phyloP scores from a whole-genome alignment of 2,888 invertebrate genomes.

The Archips xylosteana region DNA sequence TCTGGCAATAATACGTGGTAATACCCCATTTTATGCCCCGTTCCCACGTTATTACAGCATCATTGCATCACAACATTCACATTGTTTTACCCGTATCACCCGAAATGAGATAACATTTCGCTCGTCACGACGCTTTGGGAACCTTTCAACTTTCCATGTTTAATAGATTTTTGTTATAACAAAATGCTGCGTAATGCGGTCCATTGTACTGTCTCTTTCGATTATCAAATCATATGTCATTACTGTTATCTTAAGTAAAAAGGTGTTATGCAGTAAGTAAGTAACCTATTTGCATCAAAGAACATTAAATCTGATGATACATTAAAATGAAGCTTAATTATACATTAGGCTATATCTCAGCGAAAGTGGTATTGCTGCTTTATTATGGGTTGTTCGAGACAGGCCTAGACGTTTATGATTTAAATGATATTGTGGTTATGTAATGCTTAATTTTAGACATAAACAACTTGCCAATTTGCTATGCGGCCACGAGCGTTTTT shows the following conservation, averaged over 20 bases:
- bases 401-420: constrained; percentile 21
- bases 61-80: constrained; percentile 55
- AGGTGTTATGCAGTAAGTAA: constrained; percentile 14
- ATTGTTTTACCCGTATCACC: constrained; percentile 71
- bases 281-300: constrained; percentile 12
- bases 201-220: constrained; percentile 55
- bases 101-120: constrained; percentile 74
- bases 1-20: constrained; percentile 26
- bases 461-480: constrained; percentile 15
- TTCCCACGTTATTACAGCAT: constrained; percentile 57
- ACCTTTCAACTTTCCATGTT: constrained; percentile 71
- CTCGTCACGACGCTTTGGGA: constrained; percentile 70
- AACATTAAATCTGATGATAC: constrained; percentile 31
- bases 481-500: constrained; percentile 6
- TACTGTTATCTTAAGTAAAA: constrained; percentile 12
- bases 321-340: constrained; percentile 34
- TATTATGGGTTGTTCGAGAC: constrained; percentile 13
- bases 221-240: constrained; percentile 30
- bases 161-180: constrained; percentile 48
- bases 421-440: constrained; percentile 25
- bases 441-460: constrained; percentile 16
- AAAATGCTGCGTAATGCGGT: constrained; percentile 54
- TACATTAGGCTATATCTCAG: constrained; percentile 25
- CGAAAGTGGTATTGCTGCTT: constrained; percentile 34
- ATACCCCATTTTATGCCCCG: constrained; percentile 47